A percentile compares a stretch with the other conserved stretches of the same genome.
Evolutionary conservation across 2,888 invertebrate genomes (phyloP).

Genomic region (Byasa hedistus): DNA sequence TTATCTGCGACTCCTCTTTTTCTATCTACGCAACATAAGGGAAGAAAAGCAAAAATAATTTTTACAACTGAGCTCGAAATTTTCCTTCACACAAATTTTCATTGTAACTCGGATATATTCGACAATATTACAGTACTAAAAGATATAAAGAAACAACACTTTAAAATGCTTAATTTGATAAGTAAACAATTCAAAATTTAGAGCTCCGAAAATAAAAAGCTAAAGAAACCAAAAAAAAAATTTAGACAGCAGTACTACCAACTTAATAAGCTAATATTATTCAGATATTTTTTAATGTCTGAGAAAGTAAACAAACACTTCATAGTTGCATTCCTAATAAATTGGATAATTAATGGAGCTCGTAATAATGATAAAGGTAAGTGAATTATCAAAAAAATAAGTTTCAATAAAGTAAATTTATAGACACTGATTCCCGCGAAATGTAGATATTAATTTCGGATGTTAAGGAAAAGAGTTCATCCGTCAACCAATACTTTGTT

Average conservation of each 20-base stretch:
- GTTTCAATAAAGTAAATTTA: too few relatives aligned
- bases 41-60: slow-evolving; percentile 47
- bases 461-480: too few relatives aligned
- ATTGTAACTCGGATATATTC: background rate
- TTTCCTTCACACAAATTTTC: slow-evolving; percentile 32
- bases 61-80: slow-evolving; percentile 46
- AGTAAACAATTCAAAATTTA: slow-evolving; percentile 9
- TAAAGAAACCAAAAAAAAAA: slow-evolving; percentile 5
- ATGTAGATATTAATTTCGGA: too few relatives aligned
- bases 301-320: too few relatives aligned
- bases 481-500: too few relatives aligned
- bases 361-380: too few relatives aligned
- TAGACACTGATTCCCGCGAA: too few relatives aligned
- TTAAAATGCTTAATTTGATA: background rate
- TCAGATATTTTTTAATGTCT: too few relatives aligned
- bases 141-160: background rate
- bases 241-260: background rate
- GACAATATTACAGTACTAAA: background rate
- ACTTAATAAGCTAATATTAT: too few relatives aligned
- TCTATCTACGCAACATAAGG: slow-evolving; percentile 78
- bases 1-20: slow-evolving; percentile 82
- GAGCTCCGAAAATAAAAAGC: slow-evolving; percentile 21
- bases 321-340: too few relatives aligned
- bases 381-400: too few relatives aligned
- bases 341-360: too few relatives aligned